Base-by-base conservation (phyloP, 2,888 invertebrate genomes). In the Amphipoea oculea region DNA sequence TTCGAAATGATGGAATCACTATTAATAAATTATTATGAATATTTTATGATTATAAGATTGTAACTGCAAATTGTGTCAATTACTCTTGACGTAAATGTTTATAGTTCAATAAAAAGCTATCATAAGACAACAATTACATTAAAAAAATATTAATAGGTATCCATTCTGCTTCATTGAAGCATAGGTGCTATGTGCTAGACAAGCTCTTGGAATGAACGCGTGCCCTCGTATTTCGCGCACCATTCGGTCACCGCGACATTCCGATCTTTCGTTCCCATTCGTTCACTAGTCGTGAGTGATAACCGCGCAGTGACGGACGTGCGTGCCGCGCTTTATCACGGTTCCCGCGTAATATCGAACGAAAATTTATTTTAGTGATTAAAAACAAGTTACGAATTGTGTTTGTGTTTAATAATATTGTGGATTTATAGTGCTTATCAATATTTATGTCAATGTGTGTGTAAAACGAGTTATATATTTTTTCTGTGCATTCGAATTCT, bases 241-340 rank as follows among this genome's bases (percentile, higher is more conserved):
- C 92, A 88, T 91, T 92, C 93, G 91, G 92, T 94, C 92, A 88
- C 87, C 80, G 78, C 89, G 83, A 88, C 91, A 91, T 92, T 90
- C 91, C 92, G 89, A 79, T 93, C 92, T 83, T 87, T 90, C 90
- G 86, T 85, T 88, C 88, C 62, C 82, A 86, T 91, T 94, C 95
- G 90, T 90, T 92, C 93, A 82, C 92, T 92, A 96, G 96, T 96
- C 94, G 94, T 92, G 92, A 90, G 91, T 95, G 96, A 96, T 96
- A 96, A 95, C 94, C 93, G 94, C 83, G 86, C 60, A 74, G 69
- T 42, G 82, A 71, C 63, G 90, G 94, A 91, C 90, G 95, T 93
- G 79, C 87, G 86, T 89, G 86, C 86, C 85, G 82, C 79, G 86
- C 79, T 87, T 77, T 81, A 82, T 79, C 84, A 86, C 83, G 81